A percentile compares a stretch with the other conserved stretches of the same genome.
Conservation (phyloP, 2,797 vertebrate genomes). For the Hemitrygon akajei region DNA sequence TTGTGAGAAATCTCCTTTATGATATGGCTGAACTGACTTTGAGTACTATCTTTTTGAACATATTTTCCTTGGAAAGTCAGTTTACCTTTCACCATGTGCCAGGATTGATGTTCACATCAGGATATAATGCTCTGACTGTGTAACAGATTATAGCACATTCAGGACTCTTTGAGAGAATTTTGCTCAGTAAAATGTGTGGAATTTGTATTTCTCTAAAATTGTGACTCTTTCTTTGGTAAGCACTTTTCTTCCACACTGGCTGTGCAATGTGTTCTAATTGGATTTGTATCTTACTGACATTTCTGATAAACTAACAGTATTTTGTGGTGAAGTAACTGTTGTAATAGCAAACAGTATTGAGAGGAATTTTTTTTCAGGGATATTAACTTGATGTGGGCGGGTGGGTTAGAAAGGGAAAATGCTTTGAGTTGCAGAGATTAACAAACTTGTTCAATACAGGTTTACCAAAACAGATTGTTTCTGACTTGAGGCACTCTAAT, state of each 20-base stretch:
- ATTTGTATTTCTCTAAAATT: conserved; percentile 62
- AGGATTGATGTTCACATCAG: conserved; percentile 44
- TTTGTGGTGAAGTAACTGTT: conserved; percentile 90
- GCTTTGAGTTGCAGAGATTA: background rate
- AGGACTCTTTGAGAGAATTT: conserved; percentile 47
- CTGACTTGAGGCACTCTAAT: conserved; percentile 13
- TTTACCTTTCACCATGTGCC: conserved; percentile 44
- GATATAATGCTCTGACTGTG: conserved; percentile 40
- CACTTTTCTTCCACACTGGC: conserved; percentile 73
- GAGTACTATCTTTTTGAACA: background rate
- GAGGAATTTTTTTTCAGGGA: conserved; percentile 41
- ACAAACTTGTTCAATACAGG: conserved; percentile 6
- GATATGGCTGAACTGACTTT: conserved; percentile 39
- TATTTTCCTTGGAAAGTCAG: conserved; percentile 39
- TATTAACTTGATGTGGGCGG: conserved; percentile 9
- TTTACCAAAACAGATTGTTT: conserved; percentile 21
- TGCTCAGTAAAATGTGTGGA: conserved; percentile 43
- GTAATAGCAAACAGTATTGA: conserved; percentile 83
- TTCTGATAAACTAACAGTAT: conserved; percentile 96
- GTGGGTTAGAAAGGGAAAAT: background rate
- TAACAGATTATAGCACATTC: conserved; percentile 55
- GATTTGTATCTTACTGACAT: conserved; percentile 94
- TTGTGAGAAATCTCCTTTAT: conserved; percentile 39
- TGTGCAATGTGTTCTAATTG: conserved; percentile 92
- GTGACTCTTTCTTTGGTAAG: conserved; percentile 55